These are phyloP conservation scores for Zoanthus gigantus DNA, from an alignment of 92 coral and sea anemone species.

Conservation along the genomic window DNA sequence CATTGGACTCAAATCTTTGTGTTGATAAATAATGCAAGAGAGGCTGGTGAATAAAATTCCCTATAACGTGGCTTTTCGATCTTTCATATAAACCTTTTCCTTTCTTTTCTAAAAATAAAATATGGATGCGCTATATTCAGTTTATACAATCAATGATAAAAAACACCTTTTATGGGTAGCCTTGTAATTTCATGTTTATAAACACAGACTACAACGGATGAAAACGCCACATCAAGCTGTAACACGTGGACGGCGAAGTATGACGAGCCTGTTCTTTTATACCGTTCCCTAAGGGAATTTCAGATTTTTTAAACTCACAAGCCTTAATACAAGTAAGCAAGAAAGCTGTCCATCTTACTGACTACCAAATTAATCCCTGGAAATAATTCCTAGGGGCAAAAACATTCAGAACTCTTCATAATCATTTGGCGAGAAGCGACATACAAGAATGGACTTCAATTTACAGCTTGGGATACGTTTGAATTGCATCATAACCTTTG, in stretches of 20 bases:
- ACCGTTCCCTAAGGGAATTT: background rate
- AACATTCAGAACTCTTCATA: background rate
- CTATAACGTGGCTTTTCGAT: background rate
- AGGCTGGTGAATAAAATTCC: background rate
- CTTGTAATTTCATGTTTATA: background rate
- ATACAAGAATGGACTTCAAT: background rate
- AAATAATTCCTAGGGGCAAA: background rate
- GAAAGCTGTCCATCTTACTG: background rate
- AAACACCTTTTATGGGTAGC: background rate
- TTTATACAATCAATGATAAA: too few species aligned
- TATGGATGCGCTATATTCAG: background rate
- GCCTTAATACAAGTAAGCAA: background rate
- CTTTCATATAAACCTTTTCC: background rate
- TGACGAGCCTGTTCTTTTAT: background rate
- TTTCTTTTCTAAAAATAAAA: too few species aligned
- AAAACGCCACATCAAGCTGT: background rate
- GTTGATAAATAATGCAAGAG: slow-evolving; percentile 31
- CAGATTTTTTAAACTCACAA: background rate
- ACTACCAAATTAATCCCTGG: background rate
- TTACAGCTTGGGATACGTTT: background rate
- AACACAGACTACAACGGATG: background rate
- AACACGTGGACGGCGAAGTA: slow-evolving; percentile 6
- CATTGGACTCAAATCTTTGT: background rate
- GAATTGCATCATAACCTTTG: background rate
- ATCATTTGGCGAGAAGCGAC: background rate